Evolutionary conservation across 1,140 invertebrate genomes (phyloP), one percentile per base, ranked within the genome.

Genomic region (Aricia agestis): DNA sequence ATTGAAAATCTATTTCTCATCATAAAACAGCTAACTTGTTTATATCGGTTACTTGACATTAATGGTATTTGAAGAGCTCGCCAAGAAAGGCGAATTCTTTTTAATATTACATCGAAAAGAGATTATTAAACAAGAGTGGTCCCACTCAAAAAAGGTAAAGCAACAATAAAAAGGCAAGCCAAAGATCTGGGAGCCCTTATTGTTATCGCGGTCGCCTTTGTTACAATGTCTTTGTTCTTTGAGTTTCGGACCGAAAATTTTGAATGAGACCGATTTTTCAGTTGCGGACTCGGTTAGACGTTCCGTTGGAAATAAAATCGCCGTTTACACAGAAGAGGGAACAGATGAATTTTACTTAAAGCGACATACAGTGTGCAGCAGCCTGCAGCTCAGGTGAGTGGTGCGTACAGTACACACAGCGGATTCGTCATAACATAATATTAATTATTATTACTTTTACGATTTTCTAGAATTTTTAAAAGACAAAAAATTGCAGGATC

Each of bases 51-150:
- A 63, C 18, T 63, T 19, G 18, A 63, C 59, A 63, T 63, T 63
- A 63, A 68, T 68, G 19, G 52, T 31, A 18, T 68, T 57, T 19
- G 42, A 68, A 68, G 67, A 68, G 19, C 57, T 68, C 15, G 36
- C 42, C 17, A 19, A n/a, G 31, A 66, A 63, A 42, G 32, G 61
- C 61, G 19, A 70, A 66, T n/a, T 75, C 76, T 82, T 78, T 36
- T 77, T 75, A 74, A 76, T 78, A 71, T 74, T 73, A 78, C 74
- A 78, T 76, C 73, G 77, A 80, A 77, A 79, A 75, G 75, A 76
- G 78, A 79, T 83, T 83, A 83, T 82, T 82, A 83, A 83, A 82
- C 75, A 65, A 72, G 76, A 82, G 80, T 83, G 80, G 80, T 63
- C 61, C 58, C 61, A 69, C 68, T 63, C 59, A 69, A 69, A 61